phyloP scores from a whole-genome alignment of 2,113 vertebrate genomes.

The Litocranius walleri region DNA sequence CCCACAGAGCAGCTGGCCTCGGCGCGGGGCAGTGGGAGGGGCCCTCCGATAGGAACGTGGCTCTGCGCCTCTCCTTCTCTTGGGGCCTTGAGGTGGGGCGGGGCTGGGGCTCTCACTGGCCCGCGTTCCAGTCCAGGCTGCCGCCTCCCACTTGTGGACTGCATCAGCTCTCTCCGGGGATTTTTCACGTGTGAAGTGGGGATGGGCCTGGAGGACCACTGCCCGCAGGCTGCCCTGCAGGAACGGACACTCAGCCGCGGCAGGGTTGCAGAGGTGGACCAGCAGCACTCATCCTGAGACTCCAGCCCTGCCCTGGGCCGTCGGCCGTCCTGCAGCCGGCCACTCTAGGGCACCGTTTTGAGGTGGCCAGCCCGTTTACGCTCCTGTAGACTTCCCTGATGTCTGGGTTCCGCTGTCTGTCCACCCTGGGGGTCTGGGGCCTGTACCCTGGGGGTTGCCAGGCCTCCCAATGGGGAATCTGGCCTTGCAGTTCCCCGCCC shows the following conservation, averaged over 20 bases:
- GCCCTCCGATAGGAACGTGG: rapidly evolving
- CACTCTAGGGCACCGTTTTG: neutral
- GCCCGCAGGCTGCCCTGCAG: neutral
- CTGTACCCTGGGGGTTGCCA: neutral
- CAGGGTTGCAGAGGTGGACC: neutral
- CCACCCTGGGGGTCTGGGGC: neutral
- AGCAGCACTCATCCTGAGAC: neutral
- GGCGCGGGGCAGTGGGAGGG: neutral
- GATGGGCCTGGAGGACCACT: neutral
- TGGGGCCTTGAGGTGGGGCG: rapidly evolving
- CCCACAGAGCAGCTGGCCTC: neutral
- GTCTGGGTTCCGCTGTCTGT: neutral
- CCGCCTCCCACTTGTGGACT: neutral
- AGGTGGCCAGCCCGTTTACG: no score
- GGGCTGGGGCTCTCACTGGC: neutral
- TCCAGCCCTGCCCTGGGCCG: rapidly evolving
- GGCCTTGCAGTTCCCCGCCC: neutral
- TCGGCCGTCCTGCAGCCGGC: neutral
- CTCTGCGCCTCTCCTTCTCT: neutral
- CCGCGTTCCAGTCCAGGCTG: neutral
- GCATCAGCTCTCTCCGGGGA: neutral
- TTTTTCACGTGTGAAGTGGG: neutral
- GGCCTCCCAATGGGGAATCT: neutral
- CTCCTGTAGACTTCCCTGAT: neutral
- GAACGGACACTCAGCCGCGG: neutral